These are phyloP conservation scores for Gobio gobio DNA, from an alignment of 2,113 vertebrate genomes.

Conservation along the genomic window DNA sequence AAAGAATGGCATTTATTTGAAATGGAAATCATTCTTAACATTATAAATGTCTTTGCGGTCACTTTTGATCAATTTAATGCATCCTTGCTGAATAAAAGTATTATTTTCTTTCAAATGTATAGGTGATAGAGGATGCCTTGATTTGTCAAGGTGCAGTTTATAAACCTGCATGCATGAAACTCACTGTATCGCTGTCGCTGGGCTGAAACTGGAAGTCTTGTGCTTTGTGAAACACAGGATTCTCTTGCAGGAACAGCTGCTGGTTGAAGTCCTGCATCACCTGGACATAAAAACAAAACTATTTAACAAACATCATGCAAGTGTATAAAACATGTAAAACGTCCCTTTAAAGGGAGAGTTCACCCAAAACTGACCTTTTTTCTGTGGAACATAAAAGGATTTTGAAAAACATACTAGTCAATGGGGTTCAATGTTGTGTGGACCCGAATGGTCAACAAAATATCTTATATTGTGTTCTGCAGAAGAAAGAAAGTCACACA, in stretches of 20 bases:
- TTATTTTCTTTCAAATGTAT: too few relatives aligned
- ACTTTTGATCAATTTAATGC: neutral
- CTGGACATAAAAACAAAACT: conserved; percentile 70
- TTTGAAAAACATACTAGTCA: neutral
- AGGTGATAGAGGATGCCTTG: too few relatives aligned
- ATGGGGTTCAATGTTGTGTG: too few relatives aligned
- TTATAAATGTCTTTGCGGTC: neutral
- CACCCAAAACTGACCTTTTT: neutral
- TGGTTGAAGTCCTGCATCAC: conserved; percentile 95
- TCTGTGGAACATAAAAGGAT: neutral
- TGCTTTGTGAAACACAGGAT: conserved; percentile 90
- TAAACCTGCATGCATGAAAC: conserved; percentile 49
- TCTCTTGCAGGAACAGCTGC: conserved; percentile 95
- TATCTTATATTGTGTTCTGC: neutral
- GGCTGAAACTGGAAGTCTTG: conserved; percentile 97
- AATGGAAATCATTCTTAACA: neutral
- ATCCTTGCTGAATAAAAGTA: neutral
- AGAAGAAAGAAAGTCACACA: neutral
- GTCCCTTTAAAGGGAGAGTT: neutral
- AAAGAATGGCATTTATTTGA: neutral
- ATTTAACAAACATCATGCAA: neutral
- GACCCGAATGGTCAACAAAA: neutral
- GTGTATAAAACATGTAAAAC: neutral
- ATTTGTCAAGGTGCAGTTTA: neutral
- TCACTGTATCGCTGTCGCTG: conserved; percentile 92